These are phyloP conservation scores for Luidia sarsii DNA, from an alignment of 53 echinoderm and acorn worm genomes.

Conservation along the genomic window DNA sequence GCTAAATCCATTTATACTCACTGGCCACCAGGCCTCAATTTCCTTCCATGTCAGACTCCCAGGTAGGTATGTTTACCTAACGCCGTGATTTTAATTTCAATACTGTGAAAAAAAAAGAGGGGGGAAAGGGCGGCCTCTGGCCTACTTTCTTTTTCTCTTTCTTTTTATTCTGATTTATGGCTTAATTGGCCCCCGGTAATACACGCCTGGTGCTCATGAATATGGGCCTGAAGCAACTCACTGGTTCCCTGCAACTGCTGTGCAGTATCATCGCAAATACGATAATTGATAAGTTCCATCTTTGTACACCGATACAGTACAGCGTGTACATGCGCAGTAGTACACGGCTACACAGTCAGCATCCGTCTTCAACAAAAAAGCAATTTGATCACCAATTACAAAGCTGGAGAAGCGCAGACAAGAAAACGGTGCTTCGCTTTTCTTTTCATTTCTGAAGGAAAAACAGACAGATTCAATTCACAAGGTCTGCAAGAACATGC, in stretches of 20 bases:
- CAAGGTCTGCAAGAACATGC: too few relatives aligned
- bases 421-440: too few relatives aligned
- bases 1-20: slow-evolving; percentile 15
- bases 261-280: slow-evolving; percentile 5
- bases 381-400: too few relatives aligned
- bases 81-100: slow-evolving; percentile 25
- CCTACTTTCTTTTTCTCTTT: too few relatives aligned
- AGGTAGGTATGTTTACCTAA: slow-evolving; percentile 35
- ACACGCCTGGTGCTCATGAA: slow-evolving; percentile 42
- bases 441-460: too few relatives aligned
- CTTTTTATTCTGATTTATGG: slow-evolving; percentile 8
- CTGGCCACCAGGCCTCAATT: not conserved
- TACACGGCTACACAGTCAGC: too few relatives aligned
- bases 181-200: slow-evolving; percentile 26
- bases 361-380: too few relatives aligned
- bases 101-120: not conserved
- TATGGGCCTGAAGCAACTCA: slow-evolving; percentile 1
- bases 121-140: too few relatives aligned
- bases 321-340: too few relatives aligned
- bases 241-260: slow-evolving; percentile 51
- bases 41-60: not conserved
- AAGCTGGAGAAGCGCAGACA: too few relatives aligned
- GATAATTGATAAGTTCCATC: not conserved
- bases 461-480: too few relatives aligned
- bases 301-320: too few relatives aligned